phyloP scores from a whole-genome alignment of 2,888 invertebrate genomes.

The Lithophane socia region DNA sequence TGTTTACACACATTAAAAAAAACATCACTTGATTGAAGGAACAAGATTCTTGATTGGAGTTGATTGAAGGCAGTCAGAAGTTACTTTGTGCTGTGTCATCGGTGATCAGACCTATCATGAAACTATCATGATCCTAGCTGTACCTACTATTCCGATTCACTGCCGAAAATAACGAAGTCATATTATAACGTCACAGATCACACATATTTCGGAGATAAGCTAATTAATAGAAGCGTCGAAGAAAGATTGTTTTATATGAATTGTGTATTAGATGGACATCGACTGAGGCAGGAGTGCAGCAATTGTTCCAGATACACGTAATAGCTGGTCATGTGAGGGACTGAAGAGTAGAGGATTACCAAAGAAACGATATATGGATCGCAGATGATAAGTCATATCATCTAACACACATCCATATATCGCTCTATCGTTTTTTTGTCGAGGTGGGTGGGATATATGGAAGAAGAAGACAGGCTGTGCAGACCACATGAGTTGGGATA shows the following conservation, averaged over 20 bases:
- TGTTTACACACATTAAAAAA: too few relatives aligned
- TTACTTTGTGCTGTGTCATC: neutral
- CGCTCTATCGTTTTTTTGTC: too few relatives aligned
- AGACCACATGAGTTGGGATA: too few relatives aligned
- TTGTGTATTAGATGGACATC: neutral
- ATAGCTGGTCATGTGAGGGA: neutral
- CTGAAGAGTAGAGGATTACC: neutral
- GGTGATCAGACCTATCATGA: too few relatives aligned
- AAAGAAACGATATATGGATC: neutral
- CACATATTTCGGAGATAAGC: neutral
- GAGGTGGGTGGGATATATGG: neutral
- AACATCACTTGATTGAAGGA: too few relatives aligned
- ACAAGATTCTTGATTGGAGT: too few relatives aligned
- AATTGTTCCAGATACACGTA: neutral
- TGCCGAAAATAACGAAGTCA: neutral
- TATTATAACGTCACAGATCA: neutral
- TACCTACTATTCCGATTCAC: neutral
- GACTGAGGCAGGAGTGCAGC: slow-evolving; percentile 8
- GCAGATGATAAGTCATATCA: too few relatives aligned
- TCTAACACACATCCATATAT: too few relatives aligned
- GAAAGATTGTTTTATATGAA: neutral
- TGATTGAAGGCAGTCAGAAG: neutral
- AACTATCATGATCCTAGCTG: neutral
- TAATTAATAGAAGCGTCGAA: slow-evolving; percentile 16
- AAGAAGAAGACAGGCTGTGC: neutral